phyloP scores from a whole-genome alignment of 1,140 invertebrate genomes.

The Drosophila subpulchrella region DNA sequence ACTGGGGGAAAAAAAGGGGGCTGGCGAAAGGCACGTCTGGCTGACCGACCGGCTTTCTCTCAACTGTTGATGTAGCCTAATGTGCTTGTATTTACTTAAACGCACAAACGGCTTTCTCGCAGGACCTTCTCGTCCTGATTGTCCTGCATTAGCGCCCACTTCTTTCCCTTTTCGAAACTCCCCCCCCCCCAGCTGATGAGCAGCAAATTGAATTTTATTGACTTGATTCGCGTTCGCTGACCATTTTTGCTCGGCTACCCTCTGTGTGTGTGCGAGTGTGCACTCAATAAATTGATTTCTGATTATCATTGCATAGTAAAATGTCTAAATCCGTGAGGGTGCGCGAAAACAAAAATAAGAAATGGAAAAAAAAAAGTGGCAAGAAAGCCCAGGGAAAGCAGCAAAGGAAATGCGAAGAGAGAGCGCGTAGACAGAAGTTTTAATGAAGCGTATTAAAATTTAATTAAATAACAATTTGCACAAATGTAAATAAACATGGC shows the following conservation, averaged over 20 bases:
- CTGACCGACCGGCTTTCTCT: background rate
- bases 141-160: slow-evolving; percentile 45
- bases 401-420: slow-evolving; percentile 13
- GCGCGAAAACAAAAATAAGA: slow-evolving; percentile 4
- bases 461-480: slow-evolving; percentile 82
- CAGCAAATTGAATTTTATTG: slow-evolving; percentile 80
- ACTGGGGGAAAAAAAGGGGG: background rate
- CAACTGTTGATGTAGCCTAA: slow-evolving; percentile 43
- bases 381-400: background rate
- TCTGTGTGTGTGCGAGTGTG: slow-evolving; percentile 23
- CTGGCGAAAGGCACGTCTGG: background rate
- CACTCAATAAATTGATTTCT: slow-evolving; percentile 77
- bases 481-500: slow-evolving; percentile 77
- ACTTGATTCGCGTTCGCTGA: slow-evolving; percentile 69
- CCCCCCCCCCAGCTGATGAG: slow-evolving; percentile 53
- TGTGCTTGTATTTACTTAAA: slow-evolving; percentile 63
- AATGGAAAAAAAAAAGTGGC: slow-evolving; percentile 4
- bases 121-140: background rate
- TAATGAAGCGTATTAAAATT: slow-evolving; percentile 82
- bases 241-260: slow-evolving; percentile 25
- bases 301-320: slow-evolving; percentile 80
- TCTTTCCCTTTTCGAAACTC: slow-evolving; percentile 16
- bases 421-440: slow-evolving; percentile 58
- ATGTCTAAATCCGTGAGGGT: slow-evolving; percentile 51
- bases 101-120: slow-evolving; percentile 47